phyloP scores from a whole-genome alignment of 2,113 vertebrate species.

The Pteruthius melanotis region DNA sequence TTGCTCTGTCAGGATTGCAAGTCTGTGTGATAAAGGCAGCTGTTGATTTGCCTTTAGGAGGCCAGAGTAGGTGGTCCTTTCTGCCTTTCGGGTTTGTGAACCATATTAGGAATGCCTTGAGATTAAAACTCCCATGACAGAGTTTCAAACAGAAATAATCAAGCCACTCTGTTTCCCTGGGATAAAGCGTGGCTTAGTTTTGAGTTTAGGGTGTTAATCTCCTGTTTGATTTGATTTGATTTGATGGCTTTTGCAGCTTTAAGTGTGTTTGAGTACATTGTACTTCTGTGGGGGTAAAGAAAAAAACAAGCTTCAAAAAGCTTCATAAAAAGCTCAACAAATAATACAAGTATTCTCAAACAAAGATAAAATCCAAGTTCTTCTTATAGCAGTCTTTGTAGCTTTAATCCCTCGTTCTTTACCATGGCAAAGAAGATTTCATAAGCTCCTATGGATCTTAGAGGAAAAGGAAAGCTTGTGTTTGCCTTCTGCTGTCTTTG shows the following conservation, averaged over 20 bases:
- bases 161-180: not conserved
- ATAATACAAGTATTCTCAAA: not conserved
- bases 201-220: not conserved
- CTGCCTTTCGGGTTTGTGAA: not conserved
- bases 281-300: not conserved
- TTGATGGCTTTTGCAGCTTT: not conserved
- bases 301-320: not conserved
- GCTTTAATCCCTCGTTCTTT: not conserved
- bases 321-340: not conserved
- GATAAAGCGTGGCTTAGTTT: not conserved
- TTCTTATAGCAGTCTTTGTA: not conserved
- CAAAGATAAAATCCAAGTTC: slow-evolving; percentile 6
- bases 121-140: slow-evolving; percentile 11
- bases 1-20: not conserved
- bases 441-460: not conserved
- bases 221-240: not conserved
- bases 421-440: not conserved
- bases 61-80: not conserved
- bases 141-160: slow-evolving; percentile 25
- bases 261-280: not conserved
- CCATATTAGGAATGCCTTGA: not conserved
- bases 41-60: not conserved
- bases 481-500: not conserved
- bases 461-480: not conserved
- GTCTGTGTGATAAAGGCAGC: not conserved